Evolutionary conservation across 2,797 vertebrate genomes (phyloP).

Genomic region (Catharus ustulatus): DNA sequence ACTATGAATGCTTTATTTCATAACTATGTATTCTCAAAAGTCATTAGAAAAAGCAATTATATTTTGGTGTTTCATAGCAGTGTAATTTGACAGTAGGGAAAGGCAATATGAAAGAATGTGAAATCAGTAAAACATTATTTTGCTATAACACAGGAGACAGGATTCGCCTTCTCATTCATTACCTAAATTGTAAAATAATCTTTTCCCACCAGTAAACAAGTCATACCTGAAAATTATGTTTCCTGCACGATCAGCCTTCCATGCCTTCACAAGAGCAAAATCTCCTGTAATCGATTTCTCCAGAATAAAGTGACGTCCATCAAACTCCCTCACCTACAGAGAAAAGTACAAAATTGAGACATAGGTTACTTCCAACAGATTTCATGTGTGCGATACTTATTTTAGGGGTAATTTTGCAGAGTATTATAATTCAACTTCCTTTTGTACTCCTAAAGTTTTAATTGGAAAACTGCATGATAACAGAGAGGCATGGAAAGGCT

Average conservation of each 20-base stretch:
- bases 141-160: not conserved
- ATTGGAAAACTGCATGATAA: not conserved
- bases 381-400: not conserved
- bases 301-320: conserved; percentile 90
- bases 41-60: not conserved
- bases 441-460: not conserved
- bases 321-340: conserved; percentile 89
- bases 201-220: not conserved
- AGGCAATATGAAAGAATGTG: not conserved
- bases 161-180: not conserved
- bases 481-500: not conserved
- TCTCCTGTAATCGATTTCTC: conserved; percentile 94
- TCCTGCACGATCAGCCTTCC: conserved; percentile 94
- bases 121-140: not conserved
- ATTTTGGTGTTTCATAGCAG: not conserved
- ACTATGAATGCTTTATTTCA: not conserved
- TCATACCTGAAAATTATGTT: conserved; percentile 94
- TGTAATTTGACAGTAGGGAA: not conserved
- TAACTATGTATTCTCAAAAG: not conserved
- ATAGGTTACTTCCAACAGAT: not conserved
- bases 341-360: not conserved
- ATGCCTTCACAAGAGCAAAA: conserved; percentile 94
- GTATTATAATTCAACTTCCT: not conserved
- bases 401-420: not conserved
- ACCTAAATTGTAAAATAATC: not conserved